These are phyloP conservation scores for Acromyrmex charruanus DNA, from an alignment of 1,140 invertebrate species.

Conservation along the genomic window DNA sequence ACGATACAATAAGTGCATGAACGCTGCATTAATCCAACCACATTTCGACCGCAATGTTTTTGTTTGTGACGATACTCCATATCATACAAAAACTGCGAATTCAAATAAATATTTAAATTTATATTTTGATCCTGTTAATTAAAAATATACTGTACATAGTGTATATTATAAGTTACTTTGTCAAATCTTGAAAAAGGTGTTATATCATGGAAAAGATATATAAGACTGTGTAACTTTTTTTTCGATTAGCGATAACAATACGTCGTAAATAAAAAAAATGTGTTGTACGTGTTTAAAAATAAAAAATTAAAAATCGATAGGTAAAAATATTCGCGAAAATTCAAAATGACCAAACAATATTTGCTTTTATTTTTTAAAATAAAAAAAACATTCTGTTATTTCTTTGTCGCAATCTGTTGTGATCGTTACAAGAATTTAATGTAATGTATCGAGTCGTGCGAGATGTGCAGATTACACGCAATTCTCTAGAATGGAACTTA, in stretches of 20 bases:
- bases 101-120: neutral
- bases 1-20: neutral
- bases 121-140: neutral
- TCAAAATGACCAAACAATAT: neutral
- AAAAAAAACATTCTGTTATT: neutral
- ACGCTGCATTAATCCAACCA: neutral
- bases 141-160: neutral
- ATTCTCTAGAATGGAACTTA: constrained; percentile 4
- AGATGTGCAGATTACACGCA: constrained; percentile 31
- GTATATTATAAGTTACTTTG: neutral
- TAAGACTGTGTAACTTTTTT: neutral
- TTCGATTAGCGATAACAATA: neutral
- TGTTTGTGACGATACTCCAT: neutral
- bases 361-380: neutral
- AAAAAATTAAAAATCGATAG: neutral
- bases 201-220: neutral
- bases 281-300: neutral
- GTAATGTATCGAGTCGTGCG: neutral
- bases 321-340: neutral
- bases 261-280: neutral
- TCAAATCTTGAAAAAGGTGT: neutral
- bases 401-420: neutral
- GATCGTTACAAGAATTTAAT: neutral
- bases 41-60: neutral
- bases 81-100: neutral